Evolutionary conservation across 1,140 invertebrate genomes (phyloP).

Genomic region (Brachionus plicatilis): DNA sequence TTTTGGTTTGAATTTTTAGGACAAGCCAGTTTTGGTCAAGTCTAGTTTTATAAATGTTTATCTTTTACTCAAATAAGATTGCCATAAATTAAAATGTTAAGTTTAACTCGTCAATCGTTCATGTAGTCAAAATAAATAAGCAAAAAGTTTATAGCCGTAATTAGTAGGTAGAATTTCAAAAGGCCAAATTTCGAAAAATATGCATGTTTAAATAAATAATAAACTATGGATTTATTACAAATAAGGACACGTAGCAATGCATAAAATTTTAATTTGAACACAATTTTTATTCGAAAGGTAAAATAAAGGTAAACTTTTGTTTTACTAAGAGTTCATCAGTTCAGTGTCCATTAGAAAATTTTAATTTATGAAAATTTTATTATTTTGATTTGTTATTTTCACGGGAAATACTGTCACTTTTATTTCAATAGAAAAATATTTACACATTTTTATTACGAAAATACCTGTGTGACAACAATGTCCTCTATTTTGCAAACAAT

Average conservation of each 20-base stretch:
- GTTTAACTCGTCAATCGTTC: background rate
- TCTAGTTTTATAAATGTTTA: background rate
- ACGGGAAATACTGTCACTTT: background rate
- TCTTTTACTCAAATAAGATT: background rate
- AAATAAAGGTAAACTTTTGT: background rate
- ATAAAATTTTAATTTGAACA: background rate
- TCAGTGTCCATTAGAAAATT: background rate
- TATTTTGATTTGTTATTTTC: background rate
- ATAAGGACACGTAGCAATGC: background rate
- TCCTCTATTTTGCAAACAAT: background rate
- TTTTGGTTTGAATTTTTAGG: no score
- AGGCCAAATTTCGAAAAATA: background rate
- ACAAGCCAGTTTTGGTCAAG: background rate
- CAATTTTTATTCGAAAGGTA: background rate
- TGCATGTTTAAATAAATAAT: background rate
- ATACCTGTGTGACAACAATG: background rate
- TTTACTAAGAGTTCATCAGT: background rate
- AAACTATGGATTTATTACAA: background rate
- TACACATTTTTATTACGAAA: background rate
- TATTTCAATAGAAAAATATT: background rate
- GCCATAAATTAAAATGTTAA: background rate
- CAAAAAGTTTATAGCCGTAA: background rate
- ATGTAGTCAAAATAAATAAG: background rate
- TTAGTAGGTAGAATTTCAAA: background rate
- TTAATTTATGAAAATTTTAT: background rate